phyloP scores from a whole-genome alignment of 2,113 vertebrate species.

The Glaucomys volans region DNA sequence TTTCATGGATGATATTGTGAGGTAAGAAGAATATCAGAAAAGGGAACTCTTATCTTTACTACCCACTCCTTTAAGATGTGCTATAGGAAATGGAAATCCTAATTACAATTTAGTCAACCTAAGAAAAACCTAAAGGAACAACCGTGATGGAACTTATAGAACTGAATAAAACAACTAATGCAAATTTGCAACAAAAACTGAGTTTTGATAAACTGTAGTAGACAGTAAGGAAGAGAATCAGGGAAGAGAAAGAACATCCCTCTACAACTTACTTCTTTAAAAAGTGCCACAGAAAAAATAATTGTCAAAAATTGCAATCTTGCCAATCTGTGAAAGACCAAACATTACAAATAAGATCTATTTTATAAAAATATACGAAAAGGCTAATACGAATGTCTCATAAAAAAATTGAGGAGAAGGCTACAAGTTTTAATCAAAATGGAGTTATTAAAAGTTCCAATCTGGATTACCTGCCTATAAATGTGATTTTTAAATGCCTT shows the following conservation, averaged over 20 bases:
- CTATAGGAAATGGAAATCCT: background rate
- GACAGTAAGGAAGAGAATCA: background rate
- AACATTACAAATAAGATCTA: slow-evolving; percentile 35
- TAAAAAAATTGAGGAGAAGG: slow-evolving; percentile 54
- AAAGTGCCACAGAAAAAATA: background rate
- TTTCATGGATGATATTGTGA: background rate
- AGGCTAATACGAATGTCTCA: background rate
- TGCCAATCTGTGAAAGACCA: slow-evolving; percentile 34
- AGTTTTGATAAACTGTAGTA: slow-evolving; percentile 16
- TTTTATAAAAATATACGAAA: slow-evolving; percentile 38
- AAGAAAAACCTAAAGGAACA: slow-evolving; percentile 24
- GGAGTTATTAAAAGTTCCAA: slow-evolving; percentile 24
- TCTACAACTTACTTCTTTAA: background rate
- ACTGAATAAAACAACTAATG: slow-evolving; percentile 15
- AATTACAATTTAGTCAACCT: background rate
- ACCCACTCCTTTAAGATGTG: background rate
- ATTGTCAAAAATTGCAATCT: background rate
- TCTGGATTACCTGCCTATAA: background rate
- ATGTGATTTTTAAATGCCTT: slow-evolving; percentile 38
- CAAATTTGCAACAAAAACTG: slow-evolving; percentile 36
- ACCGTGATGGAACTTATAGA: slow-evolving; percentile 2
- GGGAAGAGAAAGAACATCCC: background rate
- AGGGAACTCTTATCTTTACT: background rate
- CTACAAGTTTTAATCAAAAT: slow-evolving; percentile 13
- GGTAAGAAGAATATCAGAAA: slow-evolving; percentile 7